phyloP scores from a whole-genome alignment of 1,140 invertebrate genomes.

The Mizuhopecten yessoensis region DNA sequence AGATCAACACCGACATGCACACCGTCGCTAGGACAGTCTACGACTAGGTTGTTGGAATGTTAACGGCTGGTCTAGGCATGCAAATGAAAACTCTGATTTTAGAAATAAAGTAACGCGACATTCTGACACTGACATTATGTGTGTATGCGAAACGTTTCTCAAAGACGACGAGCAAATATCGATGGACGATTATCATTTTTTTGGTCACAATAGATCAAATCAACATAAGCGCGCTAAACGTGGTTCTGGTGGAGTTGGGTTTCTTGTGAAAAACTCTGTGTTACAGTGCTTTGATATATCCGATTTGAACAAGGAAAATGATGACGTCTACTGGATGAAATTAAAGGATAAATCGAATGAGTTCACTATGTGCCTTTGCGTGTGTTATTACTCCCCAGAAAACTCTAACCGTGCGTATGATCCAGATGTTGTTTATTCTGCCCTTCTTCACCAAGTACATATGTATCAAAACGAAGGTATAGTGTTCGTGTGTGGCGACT shows the following conservation, averaged over 20 bases:
- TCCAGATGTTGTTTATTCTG: neutral
- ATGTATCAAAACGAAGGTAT: no score
- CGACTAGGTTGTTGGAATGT: slow-evolving; percentile 44
- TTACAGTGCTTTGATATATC: neutral
- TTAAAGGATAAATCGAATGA: neutral
- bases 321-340: neutral
- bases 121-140: neutral
- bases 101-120: no score
- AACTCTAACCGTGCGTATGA: neutral
- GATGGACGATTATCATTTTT: neutral
- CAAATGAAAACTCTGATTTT: no score
- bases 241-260: slow-evolving; percentile 41
- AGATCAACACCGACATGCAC: no score
- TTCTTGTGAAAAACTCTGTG: neutral
- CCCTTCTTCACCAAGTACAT: no score
- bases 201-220: slow-evolving; percentile 43
- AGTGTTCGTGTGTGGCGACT: no score
- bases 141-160: neutral
- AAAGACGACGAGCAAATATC: neutral
- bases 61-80: neutral
- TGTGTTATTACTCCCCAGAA: no score
- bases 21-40: no score
- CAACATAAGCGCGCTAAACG: neutral
- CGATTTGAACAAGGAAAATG: neutral
- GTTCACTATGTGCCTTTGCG: neutral